Evolutionary conservation across 2,797 vertebrate genomes (phyloP), one percentile per base, ranked within the genome.

Genomic region (Chiloscyllium punctatum): DNA sequence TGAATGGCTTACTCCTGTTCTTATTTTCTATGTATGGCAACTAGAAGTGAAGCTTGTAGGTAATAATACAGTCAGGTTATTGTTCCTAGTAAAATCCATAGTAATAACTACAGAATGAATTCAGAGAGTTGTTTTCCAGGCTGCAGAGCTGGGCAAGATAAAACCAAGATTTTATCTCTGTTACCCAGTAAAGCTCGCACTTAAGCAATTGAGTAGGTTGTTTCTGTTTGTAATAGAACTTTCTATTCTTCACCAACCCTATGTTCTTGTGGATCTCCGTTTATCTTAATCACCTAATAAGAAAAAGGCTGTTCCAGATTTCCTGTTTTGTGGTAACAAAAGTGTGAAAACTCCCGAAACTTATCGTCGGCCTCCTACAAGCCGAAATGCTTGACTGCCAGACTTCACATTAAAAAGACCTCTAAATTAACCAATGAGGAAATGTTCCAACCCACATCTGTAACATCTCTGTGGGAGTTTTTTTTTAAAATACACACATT

Each of bases 391-490:
- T 37, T 30, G 30, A 37, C 72, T 71, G 68, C 37, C 92, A 71
- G 25, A 71, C 37, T 72, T 94, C 48, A 51, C 72, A 69, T 42
- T 48, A 48, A 42, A 94, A 48, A 62, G 15, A 62, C 57, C 15
- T 90, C 57, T 25, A 82, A 18, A 18, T 79, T 82, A 94, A 69
- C 7, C 37, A 94, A 51, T 94, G 92, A 72, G 92, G 91, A 69
- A 94, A 27, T 94, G n/a, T 94, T 94, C 91, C 62, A 42, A 69
- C 62, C 91, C 92, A 42, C 92, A 71, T 48, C 33, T 94, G 62
- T 94, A 69, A 30, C n/a, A 71, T 94, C 92, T 94, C 68, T 69
- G 92, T 72, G 92, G 66, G 92, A 48, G 66, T 94, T 77, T 62
- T 62, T 9, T 62, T 62, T 2, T 0, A 62, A 90, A 90, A 62